These are phyloP conservation scores for Venustaconcha ellipsiformis DNA, from an alignment of 1,140 invertebrate genomes.

Conservation along the genomic window DNA sequence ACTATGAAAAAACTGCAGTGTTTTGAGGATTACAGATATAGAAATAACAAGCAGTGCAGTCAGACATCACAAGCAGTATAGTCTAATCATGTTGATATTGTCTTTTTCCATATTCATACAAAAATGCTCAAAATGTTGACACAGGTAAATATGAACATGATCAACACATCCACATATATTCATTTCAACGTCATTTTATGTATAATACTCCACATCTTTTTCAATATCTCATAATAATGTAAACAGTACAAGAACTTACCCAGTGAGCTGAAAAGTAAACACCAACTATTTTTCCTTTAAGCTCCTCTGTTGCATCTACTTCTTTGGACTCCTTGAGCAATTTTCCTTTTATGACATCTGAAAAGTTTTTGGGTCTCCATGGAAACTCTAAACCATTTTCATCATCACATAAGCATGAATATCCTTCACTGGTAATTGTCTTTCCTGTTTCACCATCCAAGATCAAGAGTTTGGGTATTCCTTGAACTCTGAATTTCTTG, in stretches of 20 bases:
- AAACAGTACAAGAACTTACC: conserved; percentile 70
- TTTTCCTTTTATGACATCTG: conserved; percentile 73
- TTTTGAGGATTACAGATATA: too few relatives aligned
- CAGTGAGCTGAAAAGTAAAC: conserved; percentile 88
- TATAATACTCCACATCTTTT: too few relatives aligned
- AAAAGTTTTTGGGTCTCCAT: conserved; percentile 75
- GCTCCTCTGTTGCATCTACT: conserved; percentile 51
- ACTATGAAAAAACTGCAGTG: too few relatives aligned
- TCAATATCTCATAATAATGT: too few relatives aligned
- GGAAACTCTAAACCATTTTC: conserved; percentile 76
- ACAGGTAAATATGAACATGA: too few relatives aligned
- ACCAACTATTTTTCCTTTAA: conserved; percentile 76
- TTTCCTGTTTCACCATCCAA: conserved; percentile 75
- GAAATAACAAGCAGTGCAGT: too few relatives aligned
- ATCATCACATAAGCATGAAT: conserved; percentile 78
- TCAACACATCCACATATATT: too few relatives aligned
- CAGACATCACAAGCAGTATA: too few relatives aligned
- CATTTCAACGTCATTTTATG: too few relatives aligned
- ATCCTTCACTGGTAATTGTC: conserved; percentile 75
- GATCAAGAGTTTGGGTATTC: conserved; percentile 74
- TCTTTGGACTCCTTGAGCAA: conserved; percentile 72
- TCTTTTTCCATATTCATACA: too few relatives aligned
- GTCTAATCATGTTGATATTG: too few relatives aligned
- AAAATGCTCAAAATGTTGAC: too few relatives aligned
- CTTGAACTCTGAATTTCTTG: conserved; percentile 63